Evolutionary conservation across 1,140 invertebrate species (phyloP), one percentile per base, ranked within the genome.

Genomic region (Marisa cornuarietis): DNA sequence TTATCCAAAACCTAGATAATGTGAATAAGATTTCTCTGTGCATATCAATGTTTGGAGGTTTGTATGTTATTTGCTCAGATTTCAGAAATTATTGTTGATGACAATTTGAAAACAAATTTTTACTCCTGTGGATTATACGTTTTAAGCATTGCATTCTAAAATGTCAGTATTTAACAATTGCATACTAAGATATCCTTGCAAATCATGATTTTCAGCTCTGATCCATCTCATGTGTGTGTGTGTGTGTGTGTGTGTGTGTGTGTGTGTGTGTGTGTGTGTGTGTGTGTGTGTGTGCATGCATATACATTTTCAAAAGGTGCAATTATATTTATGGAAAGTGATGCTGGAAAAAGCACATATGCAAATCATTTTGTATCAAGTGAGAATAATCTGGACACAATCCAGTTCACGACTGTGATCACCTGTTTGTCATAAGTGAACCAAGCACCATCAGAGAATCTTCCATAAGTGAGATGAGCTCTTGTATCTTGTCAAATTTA

Each of bases 381-480:
- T 42, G 51, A 73, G 49, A 52, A 71, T 73, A 22, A 18, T n/a
- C 42, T 22, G 9, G 62, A 24, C 8, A n/a, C 18, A 8, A 11
- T 18, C 13, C 8, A 63, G 42, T 65, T 26, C 63, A 20, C 49
- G 69, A 94, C 93, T 94, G n/a, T 22, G 58, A 8, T 71, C 69
- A 90, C 88, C 89, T 93, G 89, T 98, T 98, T 24, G 96, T 98
- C 76, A 98, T 93, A 5, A 98, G 91, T 0, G 96, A 98, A 6
- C 96, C 95, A 1, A 99, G 91, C 71, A 99, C 94, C 97, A 99
- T 98, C 0, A 99, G 92, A 87, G 96, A 97, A 87, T 99, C 97
- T 91, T 99, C 97, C 3, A 98, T 91, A 84, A 96, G 94, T 11
- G 95, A 94, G 79, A 99, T 98, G 3, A 96, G 97, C 90, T 99